Percentiles rank a stretch among this genome's conserved stretches.
phyloP scores from a whole-genome alignment of 2,797 vertebrate species.

The Eulemur rubriventer region DNA sequence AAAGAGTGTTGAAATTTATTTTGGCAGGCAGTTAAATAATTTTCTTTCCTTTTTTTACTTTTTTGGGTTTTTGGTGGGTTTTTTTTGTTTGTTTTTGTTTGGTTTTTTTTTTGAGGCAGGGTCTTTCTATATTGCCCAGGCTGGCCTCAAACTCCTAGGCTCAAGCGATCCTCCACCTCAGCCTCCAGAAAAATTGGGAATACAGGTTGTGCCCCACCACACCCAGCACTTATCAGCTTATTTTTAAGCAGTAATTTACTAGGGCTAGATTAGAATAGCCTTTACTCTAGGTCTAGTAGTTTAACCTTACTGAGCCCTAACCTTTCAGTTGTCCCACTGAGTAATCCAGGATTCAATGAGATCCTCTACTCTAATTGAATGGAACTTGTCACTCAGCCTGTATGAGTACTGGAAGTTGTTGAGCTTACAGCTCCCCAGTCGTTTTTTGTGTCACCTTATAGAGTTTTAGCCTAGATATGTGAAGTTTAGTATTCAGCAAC shows the following conservation, averaged over 20 bases:
- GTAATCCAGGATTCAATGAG: background rate
- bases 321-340: background rate
- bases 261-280: background rate
- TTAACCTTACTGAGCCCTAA: background rate
- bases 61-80: background rate
- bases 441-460: background rate
- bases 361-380: background rate
- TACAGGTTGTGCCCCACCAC: background rate
- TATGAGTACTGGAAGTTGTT: background rate
- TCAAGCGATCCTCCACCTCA: background rate
- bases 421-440: background rate
- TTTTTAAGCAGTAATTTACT: background rate
- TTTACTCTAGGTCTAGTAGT: background rate
- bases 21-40: background rate
- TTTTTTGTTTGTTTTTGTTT: background rate
- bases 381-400: background rate
- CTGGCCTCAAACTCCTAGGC: background rate
- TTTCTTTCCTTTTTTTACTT: background rate
- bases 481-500: background rate
- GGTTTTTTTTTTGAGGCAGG: background rate
- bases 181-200: background rate
- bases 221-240: background rate
- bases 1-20: background rate
- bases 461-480: background rate
- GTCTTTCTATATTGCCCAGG: background rate